Conservation (phyloP, 2,113 vertebrate genomes). For the Neoarius graeffei region DNA sequence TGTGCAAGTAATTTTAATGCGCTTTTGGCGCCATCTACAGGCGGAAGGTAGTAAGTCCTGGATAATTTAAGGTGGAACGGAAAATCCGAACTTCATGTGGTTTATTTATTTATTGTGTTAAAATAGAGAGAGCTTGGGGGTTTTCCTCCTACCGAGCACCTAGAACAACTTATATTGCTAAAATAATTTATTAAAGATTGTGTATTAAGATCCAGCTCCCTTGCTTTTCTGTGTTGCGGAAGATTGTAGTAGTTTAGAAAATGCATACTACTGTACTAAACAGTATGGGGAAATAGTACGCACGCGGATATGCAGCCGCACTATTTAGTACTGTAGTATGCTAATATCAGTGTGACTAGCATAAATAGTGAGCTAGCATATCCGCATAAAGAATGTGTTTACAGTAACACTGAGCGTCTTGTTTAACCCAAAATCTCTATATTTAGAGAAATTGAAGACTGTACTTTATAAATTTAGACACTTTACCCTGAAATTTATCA, state of each 20-base stretch:
- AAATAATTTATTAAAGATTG: no score
- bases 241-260: not conserved
- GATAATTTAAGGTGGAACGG: conserved; percentile 10
- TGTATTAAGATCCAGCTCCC: not conserved
- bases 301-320: not conserved
- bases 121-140: not conserved
- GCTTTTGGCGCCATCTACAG: not conserved
- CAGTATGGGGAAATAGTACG: not conserved
- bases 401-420: not conserved
- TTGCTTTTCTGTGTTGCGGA: not conserved
- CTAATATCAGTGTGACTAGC: not conserved
- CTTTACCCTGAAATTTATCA: not conserved
- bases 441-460: not conserved
- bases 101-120: not conserved
- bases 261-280: not conserved
- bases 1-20: not conserved
- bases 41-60: not conserved
- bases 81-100: not conserved
- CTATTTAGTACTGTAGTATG: not conserved
- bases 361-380: no score
- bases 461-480: not conserved
- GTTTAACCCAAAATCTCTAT: not conserved
- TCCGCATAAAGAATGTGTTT: not conserved
- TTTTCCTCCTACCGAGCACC: not conserved
- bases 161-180: not conserved